Percentiles rank a stretch among this genome's conserved stretches.
Evolutionary conservation across 2,797 vertebrate genomes (phyloP).

Genomic region (Cyclura pinguis): DNA sequence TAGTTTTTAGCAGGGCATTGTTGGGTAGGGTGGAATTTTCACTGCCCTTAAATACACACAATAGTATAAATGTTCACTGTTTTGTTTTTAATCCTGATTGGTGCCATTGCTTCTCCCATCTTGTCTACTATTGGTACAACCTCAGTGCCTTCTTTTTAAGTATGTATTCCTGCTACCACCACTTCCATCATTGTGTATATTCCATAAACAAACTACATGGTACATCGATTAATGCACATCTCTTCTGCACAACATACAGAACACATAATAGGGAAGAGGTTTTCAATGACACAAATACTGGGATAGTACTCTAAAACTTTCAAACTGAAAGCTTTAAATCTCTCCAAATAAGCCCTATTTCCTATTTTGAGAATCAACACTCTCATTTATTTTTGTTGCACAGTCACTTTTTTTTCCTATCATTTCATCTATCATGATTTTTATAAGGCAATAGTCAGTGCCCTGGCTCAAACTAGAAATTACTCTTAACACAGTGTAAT

Average conservation of each 20-base stretch:
- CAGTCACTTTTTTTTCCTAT: not conserved
- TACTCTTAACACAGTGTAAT: not conserved
- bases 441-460: constrained; percentile 9
- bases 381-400: constrained; percentile 7
- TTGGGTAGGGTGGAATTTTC: not conserved
- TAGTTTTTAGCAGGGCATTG: not conserved
- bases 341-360: not conserved
- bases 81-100: not conserved
- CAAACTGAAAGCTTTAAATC: not conserved
- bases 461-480: constrained; percentile 22
- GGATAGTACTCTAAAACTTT: not conserved
- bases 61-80: not conserved
- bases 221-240: not conserved
- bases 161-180: not conserved
- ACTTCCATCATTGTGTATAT: not conserved
- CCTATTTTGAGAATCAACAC: not conserved
- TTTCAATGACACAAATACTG: not conserved
- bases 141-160: not conserved
- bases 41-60: not conserved
- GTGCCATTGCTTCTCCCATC: not conserved
- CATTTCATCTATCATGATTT: not conserved
- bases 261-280: not conserved
- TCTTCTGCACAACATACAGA: not conserved
- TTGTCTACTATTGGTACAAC: not conserved
- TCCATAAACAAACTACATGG: not conserved